These are phyloP conservation scores for Hydropsyche betteni DNA, from an alignment of 2,888 invertebrate species.

Conservation along the genomic window DNA sequence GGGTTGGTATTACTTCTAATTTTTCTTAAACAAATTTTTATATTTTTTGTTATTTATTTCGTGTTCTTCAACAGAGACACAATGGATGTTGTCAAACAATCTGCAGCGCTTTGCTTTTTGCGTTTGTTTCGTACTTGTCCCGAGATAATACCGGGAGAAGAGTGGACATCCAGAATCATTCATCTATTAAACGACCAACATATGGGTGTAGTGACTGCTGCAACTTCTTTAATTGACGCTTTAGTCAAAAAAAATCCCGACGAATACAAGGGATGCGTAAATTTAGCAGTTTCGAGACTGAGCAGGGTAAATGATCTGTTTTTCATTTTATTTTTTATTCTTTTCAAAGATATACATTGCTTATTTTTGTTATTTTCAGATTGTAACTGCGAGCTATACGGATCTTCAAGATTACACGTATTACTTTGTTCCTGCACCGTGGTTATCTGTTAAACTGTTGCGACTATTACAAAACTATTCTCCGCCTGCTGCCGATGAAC, in stretches of 20 bases:
- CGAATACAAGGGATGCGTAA: conserved; percentile 99
- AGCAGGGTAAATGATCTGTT: conserved; percentile 73
- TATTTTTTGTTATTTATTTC: background rate
- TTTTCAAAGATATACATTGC: conserved; percentile 11
- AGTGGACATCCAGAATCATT: conserved; percentile 99
- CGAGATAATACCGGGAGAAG: conserved; percentile 95
- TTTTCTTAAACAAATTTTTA: background rate
- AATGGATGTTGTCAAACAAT: conserved; percentile 99
- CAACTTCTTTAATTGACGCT: conserved; percentile 96
- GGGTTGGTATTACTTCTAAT: conserved; percentile 67
- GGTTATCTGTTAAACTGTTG: conserved; percentile 97
- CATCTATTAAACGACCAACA: conserved; percentile 99
- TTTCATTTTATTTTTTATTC: conserved; percentile 29
- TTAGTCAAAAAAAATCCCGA: conserved; percentile 98
- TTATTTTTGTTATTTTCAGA: conserved; percentile 65
- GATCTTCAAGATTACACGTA: conserved; percentile 99
- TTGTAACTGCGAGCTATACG: conserved; percentile 98
- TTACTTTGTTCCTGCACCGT: conserved; percentile 99
- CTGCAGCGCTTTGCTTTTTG: conserved; percentile 95
- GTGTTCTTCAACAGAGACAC: conserved; percentile 77
- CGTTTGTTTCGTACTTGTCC: conserved; percentile 94
- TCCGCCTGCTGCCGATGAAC: conserved; percentile 91
- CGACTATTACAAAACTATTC: conserved; percentile 97
- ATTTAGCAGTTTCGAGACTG: conserved; percentile 95
- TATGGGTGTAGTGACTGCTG: conserved; percentile 99